A percentile compares a stretch with the other conserved stretches of the same genome.
These are phyloP conservation scores for Pogona vitticeps DNA, from an alignment of 2,113 vertebrate genomes.

Conservation along the genomic window DNA sequence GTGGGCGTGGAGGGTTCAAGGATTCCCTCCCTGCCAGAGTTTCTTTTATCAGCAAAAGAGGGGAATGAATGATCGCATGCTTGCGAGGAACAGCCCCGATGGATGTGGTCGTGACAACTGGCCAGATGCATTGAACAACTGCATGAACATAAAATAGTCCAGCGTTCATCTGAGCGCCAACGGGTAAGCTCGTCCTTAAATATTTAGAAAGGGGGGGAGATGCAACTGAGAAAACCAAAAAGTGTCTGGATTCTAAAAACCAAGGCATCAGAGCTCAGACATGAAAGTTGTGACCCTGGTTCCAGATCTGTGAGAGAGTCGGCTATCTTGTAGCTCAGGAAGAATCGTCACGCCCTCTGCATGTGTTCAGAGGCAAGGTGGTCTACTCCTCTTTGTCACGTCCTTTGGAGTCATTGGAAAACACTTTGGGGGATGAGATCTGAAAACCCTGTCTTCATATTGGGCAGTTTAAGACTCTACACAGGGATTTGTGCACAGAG, in stretches of 20 bases:
- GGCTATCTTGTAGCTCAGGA: background rate
- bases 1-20: constrained; percentile 53
- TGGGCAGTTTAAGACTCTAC: no score
- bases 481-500: background rate
- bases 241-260: background rate
- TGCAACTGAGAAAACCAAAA: no score
- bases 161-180: constrained; percentile 33
- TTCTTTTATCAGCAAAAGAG: constrained; percentile 40
- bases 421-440: no score
- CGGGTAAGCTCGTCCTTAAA: constrained; percentile 54
- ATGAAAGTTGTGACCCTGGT: background rate
- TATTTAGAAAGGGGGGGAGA: background rate
- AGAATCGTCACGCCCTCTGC: background rate
- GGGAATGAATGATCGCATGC: constrained; percentile 50
- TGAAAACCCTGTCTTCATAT: no score
- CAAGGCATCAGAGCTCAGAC: background rate
- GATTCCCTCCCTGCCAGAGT: constrained; percentile 33
- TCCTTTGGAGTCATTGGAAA: no score
- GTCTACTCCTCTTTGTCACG: no score
- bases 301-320: background rate
- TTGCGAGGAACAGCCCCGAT: accelerated
- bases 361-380: background rate
- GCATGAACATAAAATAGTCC: constrained; percentile 40
- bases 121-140: background rate
- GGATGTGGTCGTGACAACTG: accelerated